phyloP scores from a whole-genome alignment of 2,888 invertebrate species.

The Cephus spinipes region DNA sequence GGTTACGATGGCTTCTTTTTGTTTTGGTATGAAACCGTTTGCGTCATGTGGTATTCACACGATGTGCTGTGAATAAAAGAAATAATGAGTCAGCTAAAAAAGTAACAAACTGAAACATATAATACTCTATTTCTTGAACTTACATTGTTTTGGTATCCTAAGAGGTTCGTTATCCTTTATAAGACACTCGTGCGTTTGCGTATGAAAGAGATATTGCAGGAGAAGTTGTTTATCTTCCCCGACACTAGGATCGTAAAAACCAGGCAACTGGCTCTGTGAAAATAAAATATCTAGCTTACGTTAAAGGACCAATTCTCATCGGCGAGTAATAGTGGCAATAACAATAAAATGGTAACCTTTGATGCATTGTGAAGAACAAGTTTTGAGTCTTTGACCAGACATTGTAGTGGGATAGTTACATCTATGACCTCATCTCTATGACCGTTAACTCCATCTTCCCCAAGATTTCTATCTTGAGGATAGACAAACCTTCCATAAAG shows the following conservation, averaged over 20 bases:
- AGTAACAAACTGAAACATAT: constrained; percentile 36
- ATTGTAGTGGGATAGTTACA: constrained; percentile 95
- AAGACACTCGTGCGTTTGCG: constrained; percentile 82
- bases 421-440: constrained; percentile 78
- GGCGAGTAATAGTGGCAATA: neutral
- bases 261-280: constrained; percentile 90
- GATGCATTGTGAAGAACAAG: constrained; percentile 85
- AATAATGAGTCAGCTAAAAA: neutral
- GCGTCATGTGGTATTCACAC: constrained; percentile 66
- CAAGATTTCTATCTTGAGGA: constrained; percentile 43
- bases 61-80: constrained; percentile 55
- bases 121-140: constrained; percentile 50
- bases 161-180: constrained; percentile 84
- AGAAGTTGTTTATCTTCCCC: constrained; percentile 91
- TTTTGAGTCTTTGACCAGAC: constrained; percentile 91
- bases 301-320: neutral
- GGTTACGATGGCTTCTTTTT: constrained; percentile 27
- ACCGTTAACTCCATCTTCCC: constrained; percentile 47
- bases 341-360: constrained; percentile 73
- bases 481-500: constrained; percentile 79
- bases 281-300: constrained; percentile 21
- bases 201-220: constrained; percentile 87
- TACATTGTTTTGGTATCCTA: constrained; percentile 81
- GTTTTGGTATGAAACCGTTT: constrained; percentile 30
- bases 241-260: constrained; percentile 96